Conservation (phyloP, 1,140 invertebrate species). For the Procambarus clarkii region DNA sequence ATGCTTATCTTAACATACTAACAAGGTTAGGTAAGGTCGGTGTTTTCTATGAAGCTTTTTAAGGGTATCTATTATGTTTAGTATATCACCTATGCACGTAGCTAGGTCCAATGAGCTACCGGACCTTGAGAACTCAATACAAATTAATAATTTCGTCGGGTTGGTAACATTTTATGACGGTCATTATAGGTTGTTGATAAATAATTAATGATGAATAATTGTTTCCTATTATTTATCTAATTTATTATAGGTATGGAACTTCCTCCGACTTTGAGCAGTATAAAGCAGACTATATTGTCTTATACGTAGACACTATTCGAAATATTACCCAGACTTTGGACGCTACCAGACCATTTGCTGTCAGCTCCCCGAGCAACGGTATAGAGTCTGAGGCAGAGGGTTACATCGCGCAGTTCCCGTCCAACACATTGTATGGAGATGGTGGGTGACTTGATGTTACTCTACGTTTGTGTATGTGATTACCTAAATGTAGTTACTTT, state of each 20-base stretch:
- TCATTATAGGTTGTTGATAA: too few relatives aligned
- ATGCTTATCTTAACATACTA: too few relatives aligned
- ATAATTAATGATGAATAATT: too few relatives aligned
- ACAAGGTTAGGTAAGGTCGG: too few relatives aligned
- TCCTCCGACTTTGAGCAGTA: conserved; percentile 79
- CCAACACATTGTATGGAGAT: conserved; percentile 90
- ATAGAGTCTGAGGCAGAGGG: conserved; percentile 84
- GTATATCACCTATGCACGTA: too few relatives aligned
- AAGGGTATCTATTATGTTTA: too few relatives aligned
- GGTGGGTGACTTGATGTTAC: conserved; percentile 73
- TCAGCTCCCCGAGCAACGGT: conserved; percentile 96
- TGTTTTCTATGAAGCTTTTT: too few relatives aligned
- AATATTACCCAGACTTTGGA: conserved; percentile 80
- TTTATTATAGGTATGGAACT: conserved; percentile 79
- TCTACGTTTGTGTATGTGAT: background rate
- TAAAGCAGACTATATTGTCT: conserved; percentile 87
- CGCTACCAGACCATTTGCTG: conserved; percentile 80
- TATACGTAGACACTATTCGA: conserved; percentile 90
- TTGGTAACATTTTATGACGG: too few relatives aligned
- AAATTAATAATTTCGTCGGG: too few relatives aligned
- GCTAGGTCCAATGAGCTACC: too few relatives aligned
- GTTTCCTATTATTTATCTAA: background rate
- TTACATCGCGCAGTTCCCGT: conserved; percentile 86
- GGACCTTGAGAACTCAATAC: too few relatives aligned
- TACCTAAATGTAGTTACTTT: too few relatives aligned